Percentiles rank a stretch among this genome's conserved stretches.
These are phyloP conservation scores for Enteromius mattozi DNA, from an alignment of 2,797 vertebrate genomes.

Conservation along the genomic window DNA sequence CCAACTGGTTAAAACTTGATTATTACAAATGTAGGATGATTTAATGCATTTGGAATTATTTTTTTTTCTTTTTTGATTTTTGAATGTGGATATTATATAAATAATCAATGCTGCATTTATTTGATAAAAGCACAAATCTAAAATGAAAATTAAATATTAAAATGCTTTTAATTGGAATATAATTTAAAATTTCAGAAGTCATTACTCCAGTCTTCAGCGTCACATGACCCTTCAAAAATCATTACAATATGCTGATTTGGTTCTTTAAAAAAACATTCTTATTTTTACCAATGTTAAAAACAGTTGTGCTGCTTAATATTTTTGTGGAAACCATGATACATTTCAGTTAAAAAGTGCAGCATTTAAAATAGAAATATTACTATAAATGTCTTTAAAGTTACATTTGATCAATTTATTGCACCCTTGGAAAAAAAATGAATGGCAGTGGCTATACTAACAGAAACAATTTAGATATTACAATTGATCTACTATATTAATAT, in stretches of 20 bases:
- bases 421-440: no score
- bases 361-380: no score
- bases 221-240: no score
- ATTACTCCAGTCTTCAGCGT: no score
- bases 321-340: neutral
- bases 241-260: neutral
- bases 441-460: no score
- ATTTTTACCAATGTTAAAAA: neutral
- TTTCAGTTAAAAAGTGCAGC: neutral
- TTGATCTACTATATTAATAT: no score
- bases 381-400: no score
- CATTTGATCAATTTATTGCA: no score
- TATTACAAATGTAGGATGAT: neutral
- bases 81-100: neutral
- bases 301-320: neutral
- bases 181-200: no score
- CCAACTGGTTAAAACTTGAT: neutral
- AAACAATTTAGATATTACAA: no score
- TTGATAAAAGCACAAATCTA: neutral
- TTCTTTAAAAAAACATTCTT: neutral
- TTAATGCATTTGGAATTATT: neutral
- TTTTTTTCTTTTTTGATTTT: neutral
- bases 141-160: no score
- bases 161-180: no score
- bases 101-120: neutral